Base-by-base conservation (phyloP, 1,140 invertebrate species). In the Brachionus calyciflorus region DNA sequence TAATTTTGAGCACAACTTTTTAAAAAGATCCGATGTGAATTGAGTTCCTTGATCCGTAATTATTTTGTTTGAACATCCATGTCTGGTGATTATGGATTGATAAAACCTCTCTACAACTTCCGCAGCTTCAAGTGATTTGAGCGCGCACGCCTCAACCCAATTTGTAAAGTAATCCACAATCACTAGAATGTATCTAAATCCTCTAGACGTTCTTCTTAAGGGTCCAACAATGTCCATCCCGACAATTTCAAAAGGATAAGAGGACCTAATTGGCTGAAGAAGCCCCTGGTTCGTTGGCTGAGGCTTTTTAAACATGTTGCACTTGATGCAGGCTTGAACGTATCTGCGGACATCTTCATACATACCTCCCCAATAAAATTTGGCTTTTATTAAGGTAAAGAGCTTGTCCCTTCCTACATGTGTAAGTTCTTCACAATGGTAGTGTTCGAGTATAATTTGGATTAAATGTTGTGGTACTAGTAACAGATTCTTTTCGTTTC, bases 121-220 rank as follows among this genome's bases (percentile, higher is more conserved):
- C 28, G 73, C 37, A 0, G 83, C 82, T 53, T 83, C 80, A 77
- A 84, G 81, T 77, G 86, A 80, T 6, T 81, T 81, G 12, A 85
- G 77, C 0, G 81, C 69, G 60, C 81, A 81, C n/a, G 78, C 80
- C n/a, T n/a, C n/a, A n/a, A n/a, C n/a, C n/a, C n/a, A n/a, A n/a
- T n/a, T n/a, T n/a, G n/a, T n/a, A n/a, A 78, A 85, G 83, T 2
- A 80, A 70, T 80, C 81, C 86, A 70, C 73, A n/a, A 82, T 55
- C 3, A 84, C 82, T 3, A 85, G 53, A 10, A 85, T 80, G 78
- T 83, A 84, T 77, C 78, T 80, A 69, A 80, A 78, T 26, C 79
- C 73, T 3, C 30, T 24, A 33, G 75, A 41, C 21, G 79, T 80
- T 76, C 75, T 44, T 21, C 77, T 51, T 14, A 77, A 14, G 78